Evolutionary conservation across 2,888 invertebrate species (phyloP), one percentile per base, ranked within the genome.

Genomic region (Mythimna lalbum): DNA sequence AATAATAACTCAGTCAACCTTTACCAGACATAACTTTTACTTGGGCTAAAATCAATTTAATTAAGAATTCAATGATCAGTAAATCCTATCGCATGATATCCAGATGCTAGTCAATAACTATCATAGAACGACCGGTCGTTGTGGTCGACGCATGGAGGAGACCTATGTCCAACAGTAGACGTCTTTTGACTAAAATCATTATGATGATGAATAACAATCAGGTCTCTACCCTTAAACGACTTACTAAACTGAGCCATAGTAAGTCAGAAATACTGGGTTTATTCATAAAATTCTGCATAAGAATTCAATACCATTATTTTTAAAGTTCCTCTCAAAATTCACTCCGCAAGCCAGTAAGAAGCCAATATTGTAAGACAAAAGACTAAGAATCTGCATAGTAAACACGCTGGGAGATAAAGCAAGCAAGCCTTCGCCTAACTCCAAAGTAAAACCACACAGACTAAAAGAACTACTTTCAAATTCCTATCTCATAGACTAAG

Each of bases 281-380:
- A 7, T 2, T 21, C 17, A 21, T 27, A 70, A 66, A 75, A 66
- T 19, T 12, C 67, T 27, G 7, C 27, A 53, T 19, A 68, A 43
- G 5, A 77, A 33, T 21, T 70, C 21, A 43, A 77, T 50, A 57
- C 21, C 43, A 27, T n/a, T 19, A 49, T 55, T 67, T 57, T 78
- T 3, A 59, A 59, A 73, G 36, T 59, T 70, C 9, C 36, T n/a
- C 27, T 77, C 50, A 59, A 70, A 78, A 56, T 33, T 27, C 47
- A 73, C 73, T 74, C 36, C 47, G n/a, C 33, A 21, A 61, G 60
- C 61, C n/a, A 53, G 59, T 63, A 43, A 79, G 64, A 75, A 63
- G 52, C 74, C 80, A 80, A 80, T 75, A 80, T 60, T 53, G 75
- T 59, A 74, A 80, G 75, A 80, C 74, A 60, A 75, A 80, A 80